Percentiles rank a stretch among this genome's conserved stretches.
These are phyloP conservation scores for Homarus americanus DNA, from an alignment of 1,140 invertebrate species.

Conservation along the genomic window DNA sequence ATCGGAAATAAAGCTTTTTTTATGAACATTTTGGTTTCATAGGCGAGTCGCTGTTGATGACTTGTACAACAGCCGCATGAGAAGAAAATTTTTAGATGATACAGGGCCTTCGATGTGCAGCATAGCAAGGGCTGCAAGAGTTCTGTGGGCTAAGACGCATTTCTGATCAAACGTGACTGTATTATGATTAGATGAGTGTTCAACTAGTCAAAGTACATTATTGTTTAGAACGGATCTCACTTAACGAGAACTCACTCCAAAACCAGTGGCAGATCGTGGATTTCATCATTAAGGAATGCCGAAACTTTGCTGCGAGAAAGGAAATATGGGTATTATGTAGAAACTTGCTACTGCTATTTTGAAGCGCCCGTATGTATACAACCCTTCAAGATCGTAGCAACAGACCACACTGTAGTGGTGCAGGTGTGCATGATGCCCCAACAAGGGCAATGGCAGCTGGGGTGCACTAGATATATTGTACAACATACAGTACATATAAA, in stretches of 20 bases:
- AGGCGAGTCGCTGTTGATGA: constrained; percentile 50
- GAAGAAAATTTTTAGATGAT: constrained; percentile 56
- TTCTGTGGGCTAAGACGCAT: constrained; percentile 12
- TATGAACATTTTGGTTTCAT: constrained; percentile 2
- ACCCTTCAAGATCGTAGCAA: constrained; percentile 38
- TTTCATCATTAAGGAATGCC: constrained; percentile 39
- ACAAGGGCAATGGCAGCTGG: constrained; percentile 26
- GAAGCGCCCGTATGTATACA: constrained; percentile 8
- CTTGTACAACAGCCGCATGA: constrained; percentile 63
- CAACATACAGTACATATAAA: background rate
- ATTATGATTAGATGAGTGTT: constrained; percentile 13
- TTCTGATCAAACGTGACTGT: background rate
- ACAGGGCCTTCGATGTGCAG: constrained; percentile 28
- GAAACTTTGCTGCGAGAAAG: constrained; percentile 32
- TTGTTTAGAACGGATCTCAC: constrained; percentile 11
- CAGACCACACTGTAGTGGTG: constrained; percentile 64
- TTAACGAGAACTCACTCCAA: constrained; percentile 13
- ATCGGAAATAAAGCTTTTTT: constrained; percentile 39
- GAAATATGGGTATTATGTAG: constrained; percentile 11
- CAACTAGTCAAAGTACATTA: constrained; percentile 8
- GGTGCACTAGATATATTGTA: background rate
- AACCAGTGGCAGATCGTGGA: constrained; percentile 34
- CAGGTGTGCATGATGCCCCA: constrained; percentile 27
- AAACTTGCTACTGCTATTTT: constrained; percentile 35
- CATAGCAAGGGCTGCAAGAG: constrained; percentile 46